Evolutionary conservation across 53 echinoderm and acorn worm genomes (phyloP).

Genomic region (Antedon mediterranea): DNA sequence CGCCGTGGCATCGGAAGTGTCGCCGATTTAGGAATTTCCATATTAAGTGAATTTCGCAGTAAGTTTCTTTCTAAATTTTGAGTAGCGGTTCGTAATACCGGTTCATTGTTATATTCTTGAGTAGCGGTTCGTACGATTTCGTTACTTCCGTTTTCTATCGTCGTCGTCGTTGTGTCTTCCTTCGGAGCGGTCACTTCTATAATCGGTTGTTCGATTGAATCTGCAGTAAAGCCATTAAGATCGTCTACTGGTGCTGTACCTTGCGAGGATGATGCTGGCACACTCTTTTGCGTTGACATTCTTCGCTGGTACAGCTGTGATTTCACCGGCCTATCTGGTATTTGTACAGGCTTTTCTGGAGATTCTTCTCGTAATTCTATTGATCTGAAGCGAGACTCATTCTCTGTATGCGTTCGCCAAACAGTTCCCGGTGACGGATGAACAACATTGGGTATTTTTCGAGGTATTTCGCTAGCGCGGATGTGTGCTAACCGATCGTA

Average conservation of each 20-base stretch:
- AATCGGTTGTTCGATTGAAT: conserved; percentile 2
- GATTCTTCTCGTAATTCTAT: conserved; percentile 36
- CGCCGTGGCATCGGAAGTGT: conserved; percentile 7
- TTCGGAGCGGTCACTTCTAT: background rate
- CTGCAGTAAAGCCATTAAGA: background rate
- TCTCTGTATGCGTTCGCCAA: conserved; percentile 73
- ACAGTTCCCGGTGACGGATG: conserved; percentile 60
- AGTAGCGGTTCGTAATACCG: conserved; percentile 1
- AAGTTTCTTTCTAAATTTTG: conserved; percentile 12
- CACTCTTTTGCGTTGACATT: conserved; percentile 23
- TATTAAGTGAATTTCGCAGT: conserved; percentile 7
- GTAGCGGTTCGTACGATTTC: too few species aligned
- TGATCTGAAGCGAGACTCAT: conserved; percentile 55
- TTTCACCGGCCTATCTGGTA: conserved; percentile 72
- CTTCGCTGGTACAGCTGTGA: conserved; percentile 79
- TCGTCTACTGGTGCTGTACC: conserved; percentile 11
- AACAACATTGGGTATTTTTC: conserved; percentile 28
- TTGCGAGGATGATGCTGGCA: conserved; percentile 21
- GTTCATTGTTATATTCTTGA: background rate
- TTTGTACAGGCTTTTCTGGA: conserved; percentile 50
- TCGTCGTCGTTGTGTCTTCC: background rate
- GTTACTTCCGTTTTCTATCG: too few species aligned
- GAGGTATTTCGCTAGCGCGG: conserved; percentile 45
- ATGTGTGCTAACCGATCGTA: conserved; percentile 79
- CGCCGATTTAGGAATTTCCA: background rate